phyloP scores from a whole-genome alignment of 2,888 invertebrate genomes.

The Ommatoiulus sabulosus region DNA sequence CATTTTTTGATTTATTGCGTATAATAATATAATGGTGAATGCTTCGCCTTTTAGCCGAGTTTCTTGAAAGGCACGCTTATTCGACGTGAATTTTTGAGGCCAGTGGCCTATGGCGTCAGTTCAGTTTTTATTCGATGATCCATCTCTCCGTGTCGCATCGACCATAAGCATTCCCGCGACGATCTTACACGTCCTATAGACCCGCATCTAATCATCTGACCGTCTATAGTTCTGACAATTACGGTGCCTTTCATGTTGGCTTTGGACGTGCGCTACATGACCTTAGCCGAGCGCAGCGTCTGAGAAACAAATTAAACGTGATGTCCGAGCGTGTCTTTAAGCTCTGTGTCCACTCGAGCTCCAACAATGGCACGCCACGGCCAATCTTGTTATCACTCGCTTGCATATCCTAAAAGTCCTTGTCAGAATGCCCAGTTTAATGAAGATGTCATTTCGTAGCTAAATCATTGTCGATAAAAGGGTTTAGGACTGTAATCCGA shows the following conservation, averaged over 20 bases:
- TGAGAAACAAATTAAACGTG: conserved; percentile 43
- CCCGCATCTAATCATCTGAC: neutral
- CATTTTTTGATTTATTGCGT: no score
- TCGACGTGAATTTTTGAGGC: neutral
- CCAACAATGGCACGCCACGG: conserved; percentile 25
- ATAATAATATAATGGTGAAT: no score
- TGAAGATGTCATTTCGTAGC: conserved; percentile 43
- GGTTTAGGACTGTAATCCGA: conserved; percentile 43
- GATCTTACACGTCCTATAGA: no score
- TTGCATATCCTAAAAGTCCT: conserved; percentile 43
- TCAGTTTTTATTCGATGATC: neutral
- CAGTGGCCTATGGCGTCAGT: neutral
- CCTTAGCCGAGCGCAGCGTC: neutral
- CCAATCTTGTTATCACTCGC: conserved; percentile 42
- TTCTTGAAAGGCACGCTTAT: neutral
- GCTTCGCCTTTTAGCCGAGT: no score
- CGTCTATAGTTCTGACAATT: neutral
- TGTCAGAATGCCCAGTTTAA: conserved; percentile 40
- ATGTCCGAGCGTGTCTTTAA: conserved; percentile 16
- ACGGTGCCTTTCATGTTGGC: conserved; percentile 13
- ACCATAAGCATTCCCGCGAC: neutral
- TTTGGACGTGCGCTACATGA: conserved; percentile 18
- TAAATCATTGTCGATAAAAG: conserved; percentile 43
- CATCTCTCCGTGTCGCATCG: neutral
- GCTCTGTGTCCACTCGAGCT: conserved; percentile 28